These are phyloP conservation scores for Lasius fuliginosus DNA, from an alignment of 2,888 invertebrate species.

Conservation along the genomic window DNA sequence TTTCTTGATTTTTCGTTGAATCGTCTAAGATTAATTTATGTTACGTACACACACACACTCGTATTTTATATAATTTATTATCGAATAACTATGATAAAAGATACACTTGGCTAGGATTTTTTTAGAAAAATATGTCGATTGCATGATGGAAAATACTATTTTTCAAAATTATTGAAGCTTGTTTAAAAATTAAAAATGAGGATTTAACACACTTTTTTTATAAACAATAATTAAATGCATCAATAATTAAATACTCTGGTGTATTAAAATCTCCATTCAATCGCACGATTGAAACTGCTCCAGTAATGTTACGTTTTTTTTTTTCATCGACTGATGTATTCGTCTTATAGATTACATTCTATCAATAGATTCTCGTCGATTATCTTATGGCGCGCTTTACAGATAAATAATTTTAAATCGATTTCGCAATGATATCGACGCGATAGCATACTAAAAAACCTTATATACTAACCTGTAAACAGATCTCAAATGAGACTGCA, in stretches of 20 bases:
- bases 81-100: background rate
- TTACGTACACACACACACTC: background rate
- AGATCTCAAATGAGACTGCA: background rate
- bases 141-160: constrained; percentile 45
- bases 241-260: background rate
- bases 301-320: constrained; percentile 15
- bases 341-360: constrained; percentile 4
- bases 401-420: background rate
- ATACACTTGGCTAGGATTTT: background rate
- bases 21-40: background rate
- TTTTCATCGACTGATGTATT: constrained; percentile 14
- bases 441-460: background rate
- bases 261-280: constrained; percentile 12
- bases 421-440: background rate
- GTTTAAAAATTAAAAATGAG: constrained; percentile 16
- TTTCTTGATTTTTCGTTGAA: background rate
- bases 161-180: constrained; percentile 1
- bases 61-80: constrained; percentile 5
- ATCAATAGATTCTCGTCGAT: constrained; percentile 40
- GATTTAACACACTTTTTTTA: background rate
- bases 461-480: background rate
- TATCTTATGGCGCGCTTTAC: constrained; percentile 32
- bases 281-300: constrained; percentile 8
- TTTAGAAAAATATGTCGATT: background rate
- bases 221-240: background rate